A percentile compares a stretch with the other conserved stretches of the same genome.
These are phyloP conservation scores for Sebastes cheni DNA, from an alignment of 2,797 vertebrate genomes.

Conservation along the genomic window DNA sequence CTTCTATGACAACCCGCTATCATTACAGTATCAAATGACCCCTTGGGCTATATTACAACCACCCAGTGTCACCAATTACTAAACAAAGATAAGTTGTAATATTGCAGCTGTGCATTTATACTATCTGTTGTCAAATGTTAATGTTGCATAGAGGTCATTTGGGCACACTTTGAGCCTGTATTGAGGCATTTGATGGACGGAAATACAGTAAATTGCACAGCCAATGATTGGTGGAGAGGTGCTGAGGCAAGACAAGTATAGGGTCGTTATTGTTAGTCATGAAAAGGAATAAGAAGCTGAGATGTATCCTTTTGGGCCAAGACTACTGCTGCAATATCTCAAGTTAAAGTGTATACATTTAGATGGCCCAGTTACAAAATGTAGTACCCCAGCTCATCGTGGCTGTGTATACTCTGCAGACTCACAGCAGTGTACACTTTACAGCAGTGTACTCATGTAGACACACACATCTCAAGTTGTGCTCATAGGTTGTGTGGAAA, in stretches of 20 bases:
- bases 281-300: constrained; percentile 49
- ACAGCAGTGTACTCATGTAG: not conserved
- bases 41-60: constrained; percentile 66
- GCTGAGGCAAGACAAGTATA: constrained; percentile 50
- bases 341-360: constrained; percentile 14
- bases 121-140: constrained; percentile 74
- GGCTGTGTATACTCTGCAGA: not conserved
- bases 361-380: constrained; percentile 1
- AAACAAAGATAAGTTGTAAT: constrained; percentile 78
- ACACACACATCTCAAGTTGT: not conserved
- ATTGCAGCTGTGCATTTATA: constrained; percentile 68
- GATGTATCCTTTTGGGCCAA: constrained; percentile 42
- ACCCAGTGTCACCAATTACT: constrained; percentile 76
- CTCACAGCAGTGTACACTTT: not conserved
- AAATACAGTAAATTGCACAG: constrained; percentile 61
- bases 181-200: constrained; percentile 59
- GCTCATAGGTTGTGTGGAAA: not conserved
- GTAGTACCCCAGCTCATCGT: not conserved
- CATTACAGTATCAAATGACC: constrained; percentile 78
- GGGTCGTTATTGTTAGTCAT: constrained; percentile 64
- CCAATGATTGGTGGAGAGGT: constrained; percentile 51
- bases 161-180: constrained; percentile 59
- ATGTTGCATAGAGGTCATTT: constrained; percentile 74
- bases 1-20: constrained; percentile 66
- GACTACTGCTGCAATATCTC: constrained; percentile 30